Base-by-base conservation (phyloP, 2,797 vertebrate genomes). In the Pelochelys cantorii region DNA sequence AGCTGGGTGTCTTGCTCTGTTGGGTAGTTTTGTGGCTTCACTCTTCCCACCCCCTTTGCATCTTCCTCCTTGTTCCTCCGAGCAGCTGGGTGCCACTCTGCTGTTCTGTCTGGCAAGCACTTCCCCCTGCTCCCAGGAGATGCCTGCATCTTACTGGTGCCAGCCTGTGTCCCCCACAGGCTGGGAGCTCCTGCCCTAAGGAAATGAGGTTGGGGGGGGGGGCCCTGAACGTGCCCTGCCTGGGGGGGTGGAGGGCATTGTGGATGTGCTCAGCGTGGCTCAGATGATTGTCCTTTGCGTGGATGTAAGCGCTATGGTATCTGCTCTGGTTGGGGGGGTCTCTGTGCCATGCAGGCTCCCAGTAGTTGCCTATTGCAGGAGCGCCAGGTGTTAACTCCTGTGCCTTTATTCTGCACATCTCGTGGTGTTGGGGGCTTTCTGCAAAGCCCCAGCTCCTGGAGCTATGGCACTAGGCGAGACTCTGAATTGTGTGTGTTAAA, bases 321-420 rank as follows among this genome's bases (percentile, higher is more conserved):
- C 65, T 1, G 31, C n/a, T n/a, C 31, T 9, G 65, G 10, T 2
- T 4, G 17, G 17, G 2, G 3, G n/a, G 31, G 31, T 10, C 62
- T 34, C 62, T 34, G 14, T 2, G 15, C 7, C 8, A 17, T 20
- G 65, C 17, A 5, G n/a, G 65, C 18, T n/a, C 31, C 62, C n/a
- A n/a, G 10, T 18, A 20, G 17, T 34, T 34, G 4, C n/a, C n/a
- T 17, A n/a, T 31, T 68, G 31, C 34, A 18, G n/a, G 62, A 18
- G 15, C 8, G 18, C 15, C 18, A 5, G 27, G 25, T 5, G 42
- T 14, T 23, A 15, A 53, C 17, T 53, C 48, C 2, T 78, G 48
- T 53, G 31, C 29, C 5, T 31, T 31, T 10, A 5, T 52, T 54
- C 11, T 54, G 53, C 48, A 53, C 3, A 15, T 52, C 31, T 4